Evolutionary conservation across 1,140 invertebrate species (phyloP), one percentile per base, ranked within the genome.

Genomic region (Drosophila mayri): DNA sequence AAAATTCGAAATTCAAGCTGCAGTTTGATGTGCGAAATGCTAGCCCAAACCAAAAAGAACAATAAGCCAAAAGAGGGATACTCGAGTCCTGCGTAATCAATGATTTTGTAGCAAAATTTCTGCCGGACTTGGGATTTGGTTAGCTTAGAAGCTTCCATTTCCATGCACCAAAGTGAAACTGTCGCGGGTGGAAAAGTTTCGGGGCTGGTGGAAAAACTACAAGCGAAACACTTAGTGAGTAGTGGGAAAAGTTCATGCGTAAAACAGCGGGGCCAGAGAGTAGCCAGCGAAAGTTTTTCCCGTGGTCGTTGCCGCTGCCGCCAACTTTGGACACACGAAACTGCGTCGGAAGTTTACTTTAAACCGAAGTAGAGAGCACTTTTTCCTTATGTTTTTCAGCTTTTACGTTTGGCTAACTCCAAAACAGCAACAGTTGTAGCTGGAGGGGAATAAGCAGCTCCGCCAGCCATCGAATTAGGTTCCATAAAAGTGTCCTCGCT

Each of bases 401-500:
- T 14, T 47, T 68, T 68, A 22, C 49, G 40, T 74, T 44, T 25
- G 49, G 59, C 18, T 18, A 22, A 5, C 12, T 49, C 4, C 11
- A n/a, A n/a, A 46, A 38, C 18, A 63, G 43, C 70, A 75, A 76
- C 72, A 43, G 62, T 75, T 61, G 55, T 49, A 43, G n/a, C 41
- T 49, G 18, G 12, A 12, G 12, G 46, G 43, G 30, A 50, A 8
- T 71, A 30, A 44, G 25, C 50, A 40, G n/a, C 28, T 10, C n/a
- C 38, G 35, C 22, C 22, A 60, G 47, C 76, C 57, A 80, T 79
- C 68, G 73, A 90, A 84, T 88, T 81, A 81, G 71, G 76, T 67
- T 55, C 77, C 77, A 81, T 90, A 71, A 90, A 88, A 73, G 77
- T 80, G 79, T 78, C 68, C 79, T 57, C 50, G 71, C 66, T 30